These are phyloP conservation scores for Macrobrachium rosenbergii DNA, from an alignment of 1,140 invertebrate genomes.

Conservation along the genomic window DNA sequence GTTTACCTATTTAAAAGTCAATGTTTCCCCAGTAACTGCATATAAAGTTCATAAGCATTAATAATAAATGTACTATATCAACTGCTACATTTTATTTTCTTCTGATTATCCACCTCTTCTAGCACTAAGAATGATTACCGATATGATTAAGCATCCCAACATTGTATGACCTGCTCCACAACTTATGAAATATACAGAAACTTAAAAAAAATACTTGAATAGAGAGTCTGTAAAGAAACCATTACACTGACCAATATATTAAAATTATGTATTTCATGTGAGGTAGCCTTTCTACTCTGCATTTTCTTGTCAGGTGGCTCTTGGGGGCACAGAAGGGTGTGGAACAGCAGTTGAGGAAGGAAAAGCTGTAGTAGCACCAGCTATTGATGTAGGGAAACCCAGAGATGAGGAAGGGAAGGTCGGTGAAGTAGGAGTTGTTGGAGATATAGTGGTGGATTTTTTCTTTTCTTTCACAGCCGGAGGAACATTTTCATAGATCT, in stretches of 20 bases:
- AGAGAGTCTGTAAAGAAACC: too few species aligned
- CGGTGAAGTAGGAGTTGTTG: constrained; percentile 51
- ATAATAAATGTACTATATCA: too few species aligned
- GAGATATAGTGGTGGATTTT: constrained; percentile 56
- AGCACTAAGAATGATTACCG: too few species aligned
- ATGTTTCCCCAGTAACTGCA: too few species aligned
- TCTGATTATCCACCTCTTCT: too few species aligned
- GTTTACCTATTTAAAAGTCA: too few species aligned
- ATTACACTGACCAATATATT: too few species aligned
- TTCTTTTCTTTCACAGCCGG: constrained; percentile 63
- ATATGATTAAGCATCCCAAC: too few species aligned
- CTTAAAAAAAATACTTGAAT: constrained; percentile 4
- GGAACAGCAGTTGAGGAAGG: constrained; percentile 40
- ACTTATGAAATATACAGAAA: constrained; percentile 5
- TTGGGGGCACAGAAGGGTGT: constrained; percentile 50
- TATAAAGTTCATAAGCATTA: too few species aligned
- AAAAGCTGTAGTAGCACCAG: constrained; percentile 8
- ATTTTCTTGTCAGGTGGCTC: constrained; percentile 54
- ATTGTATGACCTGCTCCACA: not conserved
- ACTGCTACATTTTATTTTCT: too few species aligned
- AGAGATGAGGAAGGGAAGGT: constrained; percentile 50
- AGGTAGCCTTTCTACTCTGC: constrained; percentile 48
- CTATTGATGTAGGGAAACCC: constrained; percentile 27
- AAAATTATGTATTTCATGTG: constrained; percentile 5
- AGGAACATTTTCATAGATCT: constrained; percentile 60